phyloP scores from a whole-genome alignment of 2,888 invertebrate species.

The Lycophotia porphyrea region DNA sequence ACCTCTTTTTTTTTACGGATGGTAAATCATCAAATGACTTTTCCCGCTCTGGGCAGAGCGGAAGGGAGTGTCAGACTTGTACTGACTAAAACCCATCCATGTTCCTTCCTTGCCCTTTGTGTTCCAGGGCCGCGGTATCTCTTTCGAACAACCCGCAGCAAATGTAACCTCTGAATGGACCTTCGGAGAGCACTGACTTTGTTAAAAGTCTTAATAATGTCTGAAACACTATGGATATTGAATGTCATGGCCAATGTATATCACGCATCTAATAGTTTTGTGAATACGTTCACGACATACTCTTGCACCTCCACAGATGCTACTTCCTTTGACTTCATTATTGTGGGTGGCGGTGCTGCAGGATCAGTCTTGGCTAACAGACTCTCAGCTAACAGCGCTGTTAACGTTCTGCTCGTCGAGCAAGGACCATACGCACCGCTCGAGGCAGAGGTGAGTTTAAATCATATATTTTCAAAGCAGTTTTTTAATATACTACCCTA shows the following conservation, averaged over 20 bases:
- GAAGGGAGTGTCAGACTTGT: too few species aligned
- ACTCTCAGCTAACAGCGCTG: slow-evolving; percentile 60
- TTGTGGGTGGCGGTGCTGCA: slow-evolving; percentile 67
- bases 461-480: too few species aligned
- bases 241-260: background rate
- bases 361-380: slow-evolving; percentile 67
- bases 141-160: too few species aligned
- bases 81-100: too few species aligned
- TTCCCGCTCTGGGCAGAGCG: too few species aligned
- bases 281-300: background rate
- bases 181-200: background rate
- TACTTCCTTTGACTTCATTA: slow-evolving; percentile 61
- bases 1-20: too few species aligned
- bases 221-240: background rate
- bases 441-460: slow-evolving; percentile 29
- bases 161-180: background rate
- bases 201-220: background rate
- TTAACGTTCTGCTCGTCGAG: slow-evolving; percentile 65
- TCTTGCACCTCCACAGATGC: slow-evolving; percentile 26
- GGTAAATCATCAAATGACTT: too few species aligned
- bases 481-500: background rate
- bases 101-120: too few species aligned
- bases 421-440: slow-evolving; percentile 67
- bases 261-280: background rate
- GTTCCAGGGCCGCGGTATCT: too few species aligned